Base-by-base conservation (phyloP, 2,797 vertebrate species). In the Scomberomorus guttatus region DNA sequence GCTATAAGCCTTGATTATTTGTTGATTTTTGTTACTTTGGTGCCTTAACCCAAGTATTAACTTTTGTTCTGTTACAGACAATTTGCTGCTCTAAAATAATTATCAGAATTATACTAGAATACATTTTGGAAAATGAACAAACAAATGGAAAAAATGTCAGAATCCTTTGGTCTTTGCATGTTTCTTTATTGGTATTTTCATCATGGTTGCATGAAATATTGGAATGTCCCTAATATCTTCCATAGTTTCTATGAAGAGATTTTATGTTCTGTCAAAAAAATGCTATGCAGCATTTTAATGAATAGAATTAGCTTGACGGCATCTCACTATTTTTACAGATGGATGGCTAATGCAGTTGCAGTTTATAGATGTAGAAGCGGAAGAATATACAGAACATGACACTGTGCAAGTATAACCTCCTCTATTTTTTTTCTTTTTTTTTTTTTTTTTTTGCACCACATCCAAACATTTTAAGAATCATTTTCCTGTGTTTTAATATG, bases 21-120 rank as follows among this genome's bases (percentile, higher is more conserved):
- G 56, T 82, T 77, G 0, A 34, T 92, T 91, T 37, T 86, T 82
- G 67, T 93, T 93, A 86, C 34, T 72, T 92, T 80, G 86, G 93
- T 96, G 95, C 94, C 95, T 96, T 96, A 94, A 90, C 87, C 79
- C 63, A 70, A 86, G 87, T 88, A 79, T 93, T 89, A 72, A 74
- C 39, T 75, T 89, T 78, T 56, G 66, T 82, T 89, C 24, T 59
- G 54, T 85, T 88, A 42, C 55, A 75, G 17, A 75, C 68, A 64
- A 48, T 80, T 88, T 90, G 82, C 89, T 93, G 88, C 90, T 89
- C 77, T 58, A 7, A 54, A 67, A 24, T 61, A 48, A 20, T 15
- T 39, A 50, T 42, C 18, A 66, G 24, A 64, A 58, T 70, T 60
- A 64, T 61, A 67, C 39, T 51, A 24, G n/a, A 61, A 74, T 82